phyloP scores from a whole-genome alignment of 2,113 vertebrate genomes.

The Chloroceryle aenea region DNA sequence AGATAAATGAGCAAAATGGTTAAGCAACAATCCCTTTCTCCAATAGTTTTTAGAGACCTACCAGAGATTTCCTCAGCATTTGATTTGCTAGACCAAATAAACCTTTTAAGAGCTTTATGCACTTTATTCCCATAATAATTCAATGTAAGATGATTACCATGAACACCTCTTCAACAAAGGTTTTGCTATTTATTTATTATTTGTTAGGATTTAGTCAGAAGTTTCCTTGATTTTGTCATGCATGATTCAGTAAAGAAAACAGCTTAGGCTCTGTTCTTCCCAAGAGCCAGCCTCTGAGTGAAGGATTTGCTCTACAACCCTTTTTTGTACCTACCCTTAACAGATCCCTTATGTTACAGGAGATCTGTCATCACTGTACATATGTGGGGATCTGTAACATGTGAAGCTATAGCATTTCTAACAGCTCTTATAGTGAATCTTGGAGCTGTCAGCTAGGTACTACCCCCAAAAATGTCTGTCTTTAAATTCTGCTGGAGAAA shows the following conservation, averaged over 20 bases:
- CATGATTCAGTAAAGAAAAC: background rate
- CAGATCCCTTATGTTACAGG: slow-evolving; percentile 61
- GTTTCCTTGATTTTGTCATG: background rate
- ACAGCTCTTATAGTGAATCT: slow-evolving; percentile 26
- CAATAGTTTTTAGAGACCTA: background rate
- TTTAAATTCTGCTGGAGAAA: background rate
- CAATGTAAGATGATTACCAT: background rate
- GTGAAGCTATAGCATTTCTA: slow-evolving; percentile 48
- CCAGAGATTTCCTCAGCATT: background rate
- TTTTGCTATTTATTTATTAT: background rate
- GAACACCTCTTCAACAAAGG: background rate
- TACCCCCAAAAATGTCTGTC: background rate
- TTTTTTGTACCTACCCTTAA: slow-evolving; percentile 31
- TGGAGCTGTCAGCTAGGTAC: slow-evolving; percentile 42
- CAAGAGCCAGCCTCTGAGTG: background rate
- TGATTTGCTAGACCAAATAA: background rate
- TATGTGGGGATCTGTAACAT: slow-evolving; percentile 50
- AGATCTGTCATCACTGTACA: slow-evolving; percentile 68
- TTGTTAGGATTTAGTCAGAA: background rate
- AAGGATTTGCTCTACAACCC: background rate
- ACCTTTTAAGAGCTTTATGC: background rate
- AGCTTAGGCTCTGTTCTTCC: background rate
- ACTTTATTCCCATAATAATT: background rate
- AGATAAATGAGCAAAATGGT: background rate
- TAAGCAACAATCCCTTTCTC: background rate